A percentile compares a stretch with the other conserved stretches of the same genome.
These are phyloP conservation scores for Blera fallax DNA, from an alignment of 2,888 invertebrate species.

Conservation along the genomic window DNA sequence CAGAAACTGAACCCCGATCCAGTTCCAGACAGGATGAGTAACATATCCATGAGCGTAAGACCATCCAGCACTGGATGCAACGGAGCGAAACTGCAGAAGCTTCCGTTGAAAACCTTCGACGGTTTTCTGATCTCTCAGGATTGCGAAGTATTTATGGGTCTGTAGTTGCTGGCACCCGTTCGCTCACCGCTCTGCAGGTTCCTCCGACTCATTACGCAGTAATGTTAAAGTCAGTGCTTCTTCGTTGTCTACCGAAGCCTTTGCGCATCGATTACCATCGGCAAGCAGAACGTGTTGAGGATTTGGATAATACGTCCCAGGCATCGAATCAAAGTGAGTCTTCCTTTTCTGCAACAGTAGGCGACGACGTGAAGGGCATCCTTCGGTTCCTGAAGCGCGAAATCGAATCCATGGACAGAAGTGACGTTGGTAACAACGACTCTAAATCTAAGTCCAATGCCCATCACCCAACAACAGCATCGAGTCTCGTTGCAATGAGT, in stretches of 20 bases:
- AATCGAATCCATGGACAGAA: conserved; percentile 3
- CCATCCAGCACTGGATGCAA: no score
- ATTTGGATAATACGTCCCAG: background rate
- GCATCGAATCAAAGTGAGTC: background rate
- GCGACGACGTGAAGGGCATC: conserved; percentile 7
- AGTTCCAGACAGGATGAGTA: no score
- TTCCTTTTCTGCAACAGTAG: background rate
- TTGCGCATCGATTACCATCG: conserved; percentile 10
- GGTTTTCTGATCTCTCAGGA: background rate
- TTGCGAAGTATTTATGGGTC: conserved; percentile 6
- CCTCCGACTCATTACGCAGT: background rate
- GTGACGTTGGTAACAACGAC: background rate
- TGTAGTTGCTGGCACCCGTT: background rate
- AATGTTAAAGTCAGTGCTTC: conserved; percentile 5
- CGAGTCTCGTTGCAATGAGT: conserved; percentile 14
- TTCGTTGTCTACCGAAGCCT: background rate
- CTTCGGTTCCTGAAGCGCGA: conserved; percentile 27
- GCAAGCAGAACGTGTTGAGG: background rate
- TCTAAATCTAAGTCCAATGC: background rate
- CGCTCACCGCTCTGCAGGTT: conserved; percentile 9
- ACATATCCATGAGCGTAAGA: no score
- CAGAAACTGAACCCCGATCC: background rate
- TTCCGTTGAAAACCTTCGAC: no score
- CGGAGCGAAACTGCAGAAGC: no score
- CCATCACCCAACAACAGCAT: background rate